phyloP scores from a whole-genome alignment of 1,140 invertebrate species.

The Acromyrmex echinatior region DNA sequence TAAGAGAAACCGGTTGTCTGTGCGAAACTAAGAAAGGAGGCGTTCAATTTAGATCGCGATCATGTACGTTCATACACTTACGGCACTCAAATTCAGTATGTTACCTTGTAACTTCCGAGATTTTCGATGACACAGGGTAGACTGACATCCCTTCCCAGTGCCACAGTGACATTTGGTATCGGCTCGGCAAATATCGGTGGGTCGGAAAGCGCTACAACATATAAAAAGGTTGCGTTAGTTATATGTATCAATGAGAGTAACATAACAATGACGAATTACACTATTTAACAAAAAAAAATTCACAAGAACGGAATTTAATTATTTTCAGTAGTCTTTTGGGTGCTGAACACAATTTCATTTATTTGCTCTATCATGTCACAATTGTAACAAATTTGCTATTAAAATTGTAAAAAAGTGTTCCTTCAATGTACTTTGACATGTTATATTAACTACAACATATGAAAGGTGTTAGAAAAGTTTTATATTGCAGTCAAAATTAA shows the following conservation, averaged over 20 bases:
- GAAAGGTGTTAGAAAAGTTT: too few relatives aligned
- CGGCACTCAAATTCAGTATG: slow-evolving; percentile 49
- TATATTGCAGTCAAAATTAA: too few relatives aligned
- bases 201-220: slow-evolving; percentile 92
- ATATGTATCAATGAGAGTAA: background rate
- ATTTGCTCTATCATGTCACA: too few relatives aligned
- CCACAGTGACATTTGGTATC: slow-evolving; percentile 95
- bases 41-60: slow-evolving; percentile 6
- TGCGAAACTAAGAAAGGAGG: slow-evolving; percentile 10
- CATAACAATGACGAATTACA: background rate
- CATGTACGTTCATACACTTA: background rate
- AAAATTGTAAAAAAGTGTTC: too few relatives aligned
- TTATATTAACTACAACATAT: too few relatives aligned
- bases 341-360: too few relatives aligned
- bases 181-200: slow-evolving; percentile 94
- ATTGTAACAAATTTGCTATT: too few relatives aligned
- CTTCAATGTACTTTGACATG: too few relatives aligned
- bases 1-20: slow-evolving; percentile 32
- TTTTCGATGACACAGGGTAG: slow-evolving; percentile 96
- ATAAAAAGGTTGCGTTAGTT: slow-evolving; percentile 66
- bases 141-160: slow-evolving; percentile 94
- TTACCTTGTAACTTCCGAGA: slow-evolving; percentile 95
- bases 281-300: too few relatives aligned
- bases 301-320: too few relatives aligned
- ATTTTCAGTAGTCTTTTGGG: too few relatives aligned